Percentiles rank a stretch among this genome's conserved stretches.
phyloP scores from a whole-genome alignment of 23 tunicate genomes.

The Corella eumyota region DNA sequence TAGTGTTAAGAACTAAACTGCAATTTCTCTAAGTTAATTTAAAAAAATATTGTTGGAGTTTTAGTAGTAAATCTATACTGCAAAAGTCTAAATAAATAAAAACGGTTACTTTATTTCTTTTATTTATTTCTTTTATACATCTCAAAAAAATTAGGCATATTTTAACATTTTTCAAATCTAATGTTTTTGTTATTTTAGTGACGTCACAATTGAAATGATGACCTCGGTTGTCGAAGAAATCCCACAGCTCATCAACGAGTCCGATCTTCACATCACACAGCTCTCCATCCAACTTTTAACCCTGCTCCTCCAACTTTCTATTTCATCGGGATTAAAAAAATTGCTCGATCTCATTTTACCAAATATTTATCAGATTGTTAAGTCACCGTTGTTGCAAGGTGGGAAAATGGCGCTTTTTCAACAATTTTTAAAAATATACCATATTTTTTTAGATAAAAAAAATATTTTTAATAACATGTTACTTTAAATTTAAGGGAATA shows the following conservation, averaged over 20 bases:
- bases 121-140: background rate
- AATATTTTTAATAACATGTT: too few species aligned
- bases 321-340: slow-evolving; percentile 12
- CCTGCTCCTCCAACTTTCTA: slow-evolving; percentile 40
- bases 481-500: too few species aligned
- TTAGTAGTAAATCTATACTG: background rate
- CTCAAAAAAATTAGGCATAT: background rate
- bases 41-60: background rate
- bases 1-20: background rate
- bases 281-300: slow-evolving; percentile 66
- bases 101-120: too few species aligned
- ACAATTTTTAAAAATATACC: background rate
- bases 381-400: slow-evolving; percentile 92
- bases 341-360: slow-evolving; percentile 45
- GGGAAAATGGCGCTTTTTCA: background rate
- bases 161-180: too few species aligned
- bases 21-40: background rate
- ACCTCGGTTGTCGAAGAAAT: slow-evolving; percentile 59
- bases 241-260: slow-evolving; percentile 78
- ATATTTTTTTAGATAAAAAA: too few species aligned
- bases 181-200: too few species aligned
- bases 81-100: too few species aligned
- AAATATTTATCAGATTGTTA: slow-evolving; percentile 50
- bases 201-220: slow-evolving; percentile 69
- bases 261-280: slow-evolving; percentile 86